These are phyloP conservation scores for Cheilosia grossa DNA, from an alignment of 2,888 invertebrate genomes.

Conservation along the genomic window DNA sequence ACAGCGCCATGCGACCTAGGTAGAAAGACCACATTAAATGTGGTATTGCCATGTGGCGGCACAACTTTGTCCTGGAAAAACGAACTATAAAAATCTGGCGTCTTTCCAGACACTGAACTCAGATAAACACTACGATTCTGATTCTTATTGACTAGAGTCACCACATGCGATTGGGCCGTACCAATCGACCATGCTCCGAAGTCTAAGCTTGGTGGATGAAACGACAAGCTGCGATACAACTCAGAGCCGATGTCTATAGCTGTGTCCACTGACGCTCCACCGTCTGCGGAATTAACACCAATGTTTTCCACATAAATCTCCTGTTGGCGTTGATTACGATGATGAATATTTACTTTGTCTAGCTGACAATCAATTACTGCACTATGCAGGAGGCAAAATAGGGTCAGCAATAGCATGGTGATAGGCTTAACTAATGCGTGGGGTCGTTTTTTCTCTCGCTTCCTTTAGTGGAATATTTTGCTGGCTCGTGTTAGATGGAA, in stretches of 20 bases:
- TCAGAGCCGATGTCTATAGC: slow-evolving; percentile 75
- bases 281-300: slow-evolving; percentile 34
- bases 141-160: slow-evolving; percentile 94
- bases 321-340: slow-evolving; percentile 58
- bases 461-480: slow-evolving; percentile 40
- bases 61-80: slow-evolving; percentile 98
- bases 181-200: slow-evolving; percentile 90
- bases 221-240: slow-evolving; percentile 80
- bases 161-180: slow-evolving; percentile 92
- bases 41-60: slow-evolving; percentile 95
- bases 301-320: slow-evolving; percentile 58
- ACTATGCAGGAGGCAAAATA: slow-evolving; percentile 68
- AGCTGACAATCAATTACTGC: slow-evolving; percentile 67
- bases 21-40: slow-evolving; percentile 97
- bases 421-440: slow-evolving; percentile 35
- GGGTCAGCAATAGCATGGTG: slow-evolving; percentile 63
- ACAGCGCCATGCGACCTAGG: slow-evolving; percentile 95
- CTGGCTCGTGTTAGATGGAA: slow-evolving; percentile 45
- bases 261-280: slow-evolving; percentile 28
- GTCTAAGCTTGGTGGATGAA: slow-evolving; percentile 84
- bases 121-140: slow-evolving; percentile 94
- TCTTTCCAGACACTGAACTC: slow-evolving; percentile 96
- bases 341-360: slow-evolving; percentile 63
- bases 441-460: slow-evolving; percentile 32
- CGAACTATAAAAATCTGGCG: slow-evolving; percentile 97